Percentiles rank a stretch among this genome's conserved stretches.
Evolutionary conservation across 2,888 invertebrate species (phyloP).

Genomic region (Hypomecis atomaria): DNA sequence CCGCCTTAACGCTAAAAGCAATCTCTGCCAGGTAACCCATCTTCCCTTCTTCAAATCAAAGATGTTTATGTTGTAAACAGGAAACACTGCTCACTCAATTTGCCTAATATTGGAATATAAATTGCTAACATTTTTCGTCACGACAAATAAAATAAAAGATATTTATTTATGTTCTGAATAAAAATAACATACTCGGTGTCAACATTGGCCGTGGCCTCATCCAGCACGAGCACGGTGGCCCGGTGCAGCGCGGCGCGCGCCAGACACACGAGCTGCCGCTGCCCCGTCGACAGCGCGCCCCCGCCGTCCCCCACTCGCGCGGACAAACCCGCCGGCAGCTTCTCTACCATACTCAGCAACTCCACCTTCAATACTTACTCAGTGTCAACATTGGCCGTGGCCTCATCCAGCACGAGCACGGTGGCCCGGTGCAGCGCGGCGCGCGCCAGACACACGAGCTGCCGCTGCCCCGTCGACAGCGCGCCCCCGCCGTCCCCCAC

Average conservation of each 20-base stretch:
- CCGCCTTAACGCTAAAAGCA: too few species aligned
- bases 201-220: slow-evolving; percentile 96
- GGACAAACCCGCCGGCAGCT: slow-evolving; percentile 84
- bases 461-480: slow-evolving; percentile 89
- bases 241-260: slow-evolving; percentile 89
- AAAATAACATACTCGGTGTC: slow-evolving; percentile 88
- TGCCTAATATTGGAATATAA: too few species aligned
- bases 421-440: slow-evolving; percentile 89
- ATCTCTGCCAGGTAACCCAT: too few species aligned
- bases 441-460: slow-evolving; percentile 88
- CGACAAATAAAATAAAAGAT: too few species aligned
- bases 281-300: slow-evolving; percentile 88
- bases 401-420: slow-evolving; percentile 91
- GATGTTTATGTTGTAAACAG: too few species aligned
- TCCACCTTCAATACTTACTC: slow-evolving; percentile 91
- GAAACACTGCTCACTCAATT: too few species aligned
- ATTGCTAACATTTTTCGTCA: too few species aligned
- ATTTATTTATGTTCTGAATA: too few species aligned
- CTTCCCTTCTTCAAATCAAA: too few species aligned
- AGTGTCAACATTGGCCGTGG: slow-evolving; percentile 95
- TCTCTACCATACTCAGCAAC: slow-evolving; percentile 83
- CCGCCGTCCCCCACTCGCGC: slow-evolving; percentile 87
- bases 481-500: slow-evolving; percentile 88
- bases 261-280: slow-evolving; percentile 88
- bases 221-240: slow-evolving; percentile 88